Percentiles rank a stretch among this genome's conserved stretches.
Evolutionary conservation across 64 coral and sea anemone species (phyloP).

Genomic region (Pachyseris speciosa): DNA sequence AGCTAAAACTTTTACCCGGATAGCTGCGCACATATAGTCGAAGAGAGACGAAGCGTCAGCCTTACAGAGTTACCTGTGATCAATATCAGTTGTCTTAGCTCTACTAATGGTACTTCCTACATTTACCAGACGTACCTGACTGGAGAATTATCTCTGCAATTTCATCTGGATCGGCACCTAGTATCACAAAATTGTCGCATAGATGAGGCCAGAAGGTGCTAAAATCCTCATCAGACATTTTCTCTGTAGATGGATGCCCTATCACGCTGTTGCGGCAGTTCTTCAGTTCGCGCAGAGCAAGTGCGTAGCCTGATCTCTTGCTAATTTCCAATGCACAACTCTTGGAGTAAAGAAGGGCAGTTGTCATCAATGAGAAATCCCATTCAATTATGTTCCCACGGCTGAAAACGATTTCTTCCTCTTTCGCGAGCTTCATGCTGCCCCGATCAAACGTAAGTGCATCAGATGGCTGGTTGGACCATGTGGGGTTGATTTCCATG

Average conservation of each 20-base stretch:
- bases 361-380: constrained; percentile 86
- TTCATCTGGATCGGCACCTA: constrained; percentile 58
- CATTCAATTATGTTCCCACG: constrained; percentile 69
- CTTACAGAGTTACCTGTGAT: too few species aligned
- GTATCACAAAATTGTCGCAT: constrained; percentile 25
- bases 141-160: constrained; percentile 37
- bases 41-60: too few species aligned
- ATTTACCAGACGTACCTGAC: constrained; percentile 33
- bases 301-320: constrained; percentile 43
- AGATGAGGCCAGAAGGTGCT: constrained; percentile 48
- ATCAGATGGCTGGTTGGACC: constrained; percentile 78
- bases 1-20: too few species aligned
- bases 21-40: too few species aligned
- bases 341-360: constrained; percentile 64
- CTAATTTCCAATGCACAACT: constrained; percentile 53
- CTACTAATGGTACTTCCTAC: too few species aligned
- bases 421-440: constrained; percentile 38
- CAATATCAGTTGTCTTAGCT: too few species aligned
- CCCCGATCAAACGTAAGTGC: constrained; percentile 45
- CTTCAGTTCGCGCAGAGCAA: constrained; percentile 53
- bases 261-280: constrained; percentile 57
- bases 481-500: constrained; percentile 65
- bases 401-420: constrained; percentile 30
- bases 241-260: constrained; percentile 55
- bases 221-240: constrained; percentile 70